Conservation (phyloP, 2,113 vertebrate species). For the Acrocephalus kingi region DNA sequence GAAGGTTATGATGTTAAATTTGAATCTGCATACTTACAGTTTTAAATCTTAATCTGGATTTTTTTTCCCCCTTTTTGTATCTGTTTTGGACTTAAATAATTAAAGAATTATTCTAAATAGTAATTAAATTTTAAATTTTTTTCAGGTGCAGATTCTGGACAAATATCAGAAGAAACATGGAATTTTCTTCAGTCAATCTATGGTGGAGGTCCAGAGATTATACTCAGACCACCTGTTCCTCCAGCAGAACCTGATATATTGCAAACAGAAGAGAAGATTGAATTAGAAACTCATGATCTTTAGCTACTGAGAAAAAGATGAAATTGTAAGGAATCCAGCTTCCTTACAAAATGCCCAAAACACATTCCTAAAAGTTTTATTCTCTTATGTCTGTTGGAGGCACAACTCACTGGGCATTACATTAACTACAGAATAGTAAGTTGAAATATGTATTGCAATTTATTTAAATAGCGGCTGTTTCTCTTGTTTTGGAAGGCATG, state of each 20-base stretch:
- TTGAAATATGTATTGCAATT: constrained; percentile 55
- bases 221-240: constrained; percentile 85
- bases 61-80: background rate
- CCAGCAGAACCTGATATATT: constrained; percentile 81
- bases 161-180: constrained; percentile 99
- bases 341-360: constrained; percentile 71
- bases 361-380: constrained; percentile 73
- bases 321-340: constrained; percentile 48
- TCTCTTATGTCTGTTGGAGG: constrained; percentile 54
- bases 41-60: background rate
- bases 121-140: background rate
- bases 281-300: constrained; percentile 91
- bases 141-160: constrained; percentile 95
- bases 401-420: constrained; percentile 73
- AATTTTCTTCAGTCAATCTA: constrained; percentile 95
- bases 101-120: background rate
- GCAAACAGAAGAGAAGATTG: constrained; percentile 93
- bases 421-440: constrained; percentile 60
- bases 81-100: background rate
- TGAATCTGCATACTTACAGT: background rate
- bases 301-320: constrained; percentile 67
- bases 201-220: constrained; percentile 92
- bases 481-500: constrained; percentile 63
- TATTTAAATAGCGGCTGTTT: constrained; percentile 39
- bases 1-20: background rate